Percentiles rank a stretch among this genome's conserved stretches.
Conservation (phyloP, 2,888 invertebrate species). For the Formica aserva region DNA sequence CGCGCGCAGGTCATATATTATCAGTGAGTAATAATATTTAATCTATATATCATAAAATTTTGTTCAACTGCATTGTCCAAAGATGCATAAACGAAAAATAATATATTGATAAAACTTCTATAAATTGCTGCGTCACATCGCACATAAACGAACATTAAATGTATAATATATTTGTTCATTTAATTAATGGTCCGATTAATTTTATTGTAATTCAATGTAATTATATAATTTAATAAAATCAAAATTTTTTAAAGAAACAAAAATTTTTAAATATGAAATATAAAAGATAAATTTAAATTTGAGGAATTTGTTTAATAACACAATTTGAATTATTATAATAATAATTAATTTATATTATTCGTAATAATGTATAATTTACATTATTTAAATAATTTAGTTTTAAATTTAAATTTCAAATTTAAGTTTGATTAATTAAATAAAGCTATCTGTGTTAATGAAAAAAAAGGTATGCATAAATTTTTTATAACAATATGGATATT, state of each 20-base stretch:
- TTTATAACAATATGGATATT: too few relatives aligned
- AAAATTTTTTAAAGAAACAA: neutral
- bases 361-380: neutral
- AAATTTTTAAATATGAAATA: neutral
- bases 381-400: neutral
- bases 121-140: neutral
- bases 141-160: conserved; percentile 1
- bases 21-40: conserved; percentile 32
- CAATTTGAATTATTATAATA: neutral
- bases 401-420: neutral
- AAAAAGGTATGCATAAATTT: too few relatives aligned
- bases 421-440: too few relatives aligned
- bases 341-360: neutral
- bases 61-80: neutral
- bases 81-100: conserved; percentile 6
- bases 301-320: neutral
- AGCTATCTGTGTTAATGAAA: too few relatives aligned
- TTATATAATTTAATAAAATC: neutral
- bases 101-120: conserved; percentile 37
- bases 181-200: neutral
- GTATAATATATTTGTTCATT: neutral
- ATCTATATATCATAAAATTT: neutral
- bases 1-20: neutral
- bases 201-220: neutral
- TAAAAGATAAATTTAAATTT: neutral